phyloP scores from a whole-genome alignment of 1,140 invertebrate genomes.

The Cotesia glomerata region DNA sequence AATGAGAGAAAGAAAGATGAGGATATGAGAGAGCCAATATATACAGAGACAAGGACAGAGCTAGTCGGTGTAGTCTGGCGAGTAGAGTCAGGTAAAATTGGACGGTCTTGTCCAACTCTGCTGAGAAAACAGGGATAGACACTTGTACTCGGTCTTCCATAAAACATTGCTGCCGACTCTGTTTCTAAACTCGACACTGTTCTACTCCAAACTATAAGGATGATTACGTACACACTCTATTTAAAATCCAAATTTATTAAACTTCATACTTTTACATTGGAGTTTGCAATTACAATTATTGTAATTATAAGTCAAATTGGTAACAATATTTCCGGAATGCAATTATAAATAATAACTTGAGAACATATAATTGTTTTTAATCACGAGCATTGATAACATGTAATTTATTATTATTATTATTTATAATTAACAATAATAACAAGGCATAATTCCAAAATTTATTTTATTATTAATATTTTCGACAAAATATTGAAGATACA shows the following conservation, averaged over 20 bases:
- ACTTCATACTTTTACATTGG: too few species aligned
- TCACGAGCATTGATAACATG: too few species aligned
- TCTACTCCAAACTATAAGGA: not conserved
- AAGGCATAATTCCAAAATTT: too few species aligned
- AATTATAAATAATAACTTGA: not conserved
- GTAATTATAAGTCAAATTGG: too few species aligned
- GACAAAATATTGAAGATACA: too few species aligned
- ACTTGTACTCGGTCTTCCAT: conserved; percentile 5
- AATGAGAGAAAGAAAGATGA: conserved; percentile 8
- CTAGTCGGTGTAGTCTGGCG: conserved; percentile 15
- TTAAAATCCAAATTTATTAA: not conserved
- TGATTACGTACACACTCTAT: not conserved
- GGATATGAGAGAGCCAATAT: conserved; percentile 40
- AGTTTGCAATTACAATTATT: too few species aligned
- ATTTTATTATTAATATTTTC: too few species aligned
- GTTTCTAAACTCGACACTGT: not conserved
- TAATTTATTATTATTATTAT: too few species aligned
- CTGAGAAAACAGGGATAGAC: not conserved
- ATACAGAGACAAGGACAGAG: conserved; percentile 30
- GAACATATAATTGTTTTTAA: too few species aligned
- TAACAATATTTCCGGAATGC: too few species aligned
- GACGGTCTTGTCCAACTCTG: conserved; percentile 17
- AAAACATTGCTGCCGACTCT: conserved; percentile 17
- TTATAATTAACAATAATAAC: too few species aligned
- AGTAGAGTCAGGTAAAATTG: conserved; percentile 27